Percentiles rank a stretch among this genome's conserved stretches.
These are phyloP conservation scores for Corydoras maculifer DNA, from an alignment of 2,113 vertebrate species.

Conservation along the genomic window DNA sequence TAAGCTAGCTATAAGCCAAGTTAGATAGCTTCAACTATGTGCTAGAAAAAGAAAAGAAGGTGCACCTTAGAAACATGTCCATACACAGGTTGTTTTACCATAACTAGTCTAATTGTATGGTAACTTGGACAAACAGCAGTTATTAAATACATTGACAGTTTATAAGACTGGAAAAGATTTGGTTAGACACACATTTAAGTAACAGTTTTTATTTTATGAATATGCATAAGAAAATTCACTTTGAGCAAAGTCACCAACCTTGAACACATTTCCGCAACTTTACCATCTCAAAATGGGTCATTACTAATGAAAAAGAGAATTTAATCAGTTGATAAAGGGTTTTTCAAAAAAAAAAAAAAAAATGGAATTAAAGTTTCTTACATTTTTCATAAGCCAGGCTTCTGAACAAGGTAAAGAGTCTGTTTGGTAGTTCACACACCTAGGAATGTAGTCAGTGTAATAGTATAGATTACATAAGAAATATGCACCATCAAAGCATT, in stretches of 20 bases:
- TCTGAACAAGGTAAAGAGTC: background rate
- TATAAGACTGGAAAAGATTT: too few species aligned
- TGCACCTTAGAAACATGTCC: too few species aligned
- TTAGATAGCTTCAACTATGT: too few species aligned
- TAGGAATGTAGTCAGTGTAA: background rate
- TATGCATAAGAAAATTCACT: background rate
- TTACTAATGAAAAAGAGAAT: constrained; percentile 1
- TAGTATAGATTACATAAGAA: background rate
- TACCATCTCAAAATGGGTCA: background rate
- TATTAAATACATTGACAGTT: too few species aligned
- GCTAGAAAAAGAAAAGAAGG: too few species aligned
- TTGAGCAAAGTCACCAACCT: constrained; percentile 11
- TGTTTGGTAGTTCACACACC: constrained; percentile 26
- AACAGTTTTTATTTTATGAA: too few species aligned
- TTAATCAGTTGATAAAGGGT: background rate
- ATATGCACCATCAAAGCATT: too few species aligned
- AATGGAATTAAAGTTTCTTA: background rate
- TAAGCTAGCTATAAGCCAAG: too few species aligned
- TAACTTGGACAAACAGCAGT: too few species aligned
- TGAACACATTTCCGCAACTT: constrained; percentile 6
- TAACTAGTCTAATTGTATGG: too few species aligned
- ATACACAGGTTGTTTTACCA: too few species aligned
- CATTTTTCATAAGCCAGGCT: constrained; percentile 14
- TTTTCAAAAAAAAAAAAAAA: background rate
- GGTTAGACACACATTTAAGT: too few species aligned